Conservation (phyloP, 2,113 vertebrate species). For the Saguinus midas region DNA sequence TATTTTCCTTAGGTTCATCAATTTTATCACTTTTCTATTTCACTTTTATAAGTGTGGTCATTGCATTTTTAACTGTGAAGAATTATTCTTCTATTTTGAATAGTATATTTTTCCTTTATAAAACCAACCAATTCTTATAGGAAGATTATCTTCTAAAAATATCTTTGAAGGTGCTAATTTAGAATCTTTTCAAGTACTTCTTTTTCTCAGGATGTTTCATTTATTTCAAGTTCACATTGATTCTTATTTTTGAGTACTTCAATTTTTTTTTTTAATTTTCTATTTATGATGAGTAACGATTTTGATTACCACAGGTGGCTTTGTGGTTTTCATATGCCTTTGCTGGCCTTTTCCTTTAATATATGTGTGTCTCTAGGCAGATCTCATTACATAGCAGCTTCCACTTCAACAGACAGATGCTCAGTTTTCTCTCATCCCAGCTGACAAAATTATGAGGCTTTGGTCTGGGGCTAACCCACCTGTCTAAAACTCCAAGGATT, state of each 20-base stretch:
- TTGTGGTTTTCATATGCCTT: background rate
- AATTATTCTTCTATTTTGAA: background rate
- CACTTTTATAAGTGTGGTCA: background rate
- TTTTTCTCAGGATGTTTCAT: background rate
- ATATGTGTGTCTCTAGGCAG: background rate
- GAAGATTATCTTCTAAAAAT: background rate
- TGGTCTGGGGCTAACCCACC: background rate
- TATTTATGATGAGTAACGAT: background rate
- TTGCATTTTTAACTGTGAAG: background rate
- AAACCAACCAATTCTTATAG: background rate
- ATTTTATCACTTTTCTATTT: background rate
- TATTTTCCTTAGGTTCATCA: background rate
- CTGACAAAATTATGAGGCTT: background rate
- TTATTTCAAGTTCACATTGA: background rate
- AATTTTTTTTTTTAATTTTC: background rate
- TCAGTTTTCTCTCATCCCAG: background rate
- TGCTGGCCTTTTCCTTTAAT: background rate
- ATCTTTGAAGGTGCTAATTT: background rate
- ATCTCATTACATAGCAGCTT: background rate
- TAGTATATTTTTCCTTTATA: background rate
- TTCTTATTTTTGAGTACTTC: background rate
- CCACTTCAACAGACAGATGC: background rate
- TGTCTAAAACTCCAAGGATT: background rate
- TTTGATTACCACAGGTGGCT: background rate
- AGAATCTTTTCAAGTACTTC: background rate